Evolutionary conservation across 2,888 invertebrate species (phyloP), one percentile per base, ranked within the genome.

Genomic region (Bellardia bayeri): DNA sequence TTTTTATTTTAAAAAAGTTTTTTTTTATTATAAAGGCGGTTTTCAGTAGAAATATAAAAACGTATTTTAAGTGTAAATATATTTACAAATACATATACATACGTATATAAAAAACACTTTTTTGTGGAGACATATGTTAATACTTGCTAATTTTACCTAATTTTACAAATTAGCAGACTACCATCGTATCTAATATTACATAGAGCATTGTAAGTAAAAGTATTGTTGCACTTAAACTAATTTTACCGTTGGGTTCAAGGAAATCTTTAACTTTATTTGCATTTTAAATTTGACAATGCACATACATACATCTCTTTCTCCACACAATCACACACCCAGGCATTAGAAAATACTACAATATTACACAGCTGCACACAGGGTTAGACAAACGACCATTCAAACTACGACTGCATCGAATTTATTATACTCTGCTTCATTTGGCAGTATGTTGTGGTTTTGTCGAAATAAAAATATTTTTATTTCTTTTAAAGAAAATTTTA

Each of bases 191-290:
- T n/a, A 6, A 40, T n/a, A 64, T 66, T 23, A 23, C 6, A 58
- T 30, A 16, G 13, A 64, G 11, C 13, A 58, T 79, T 72, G 71
- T 72, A 37, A 58, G 49, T 64, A 64, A 75, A 81, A 72, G 64
- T 66, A 78, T 76, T 64, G 80, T 81, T 87, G 76, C 76, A 84
- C 68, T 84, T 87, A 66, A 84, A 84, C 84, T 81, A 81, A 84
- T 87, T 84, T 87, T 84, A 84, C 86, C 83, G 71, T 76, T 81
- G 80, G 83, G 83, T 87, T 81, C 64, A 63, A 51, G 51, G 66
- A 63, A 75, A 81, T 76, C 80, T 87, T 83, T 69, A 71, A 83
- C 83, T 83, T 80, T 66, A 87, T 87, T 87, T 84, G 87, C 87
- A 87, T 84, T 84, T 84, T 84, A 87, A 76, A 87, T 87, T 84